Percentiles rank a stretch among this genome's conserved stretches.
phyloP scores from a whole-genome alignment of 2,113 vertebrate genomes.

The Hypanus sabinus region DNA sequence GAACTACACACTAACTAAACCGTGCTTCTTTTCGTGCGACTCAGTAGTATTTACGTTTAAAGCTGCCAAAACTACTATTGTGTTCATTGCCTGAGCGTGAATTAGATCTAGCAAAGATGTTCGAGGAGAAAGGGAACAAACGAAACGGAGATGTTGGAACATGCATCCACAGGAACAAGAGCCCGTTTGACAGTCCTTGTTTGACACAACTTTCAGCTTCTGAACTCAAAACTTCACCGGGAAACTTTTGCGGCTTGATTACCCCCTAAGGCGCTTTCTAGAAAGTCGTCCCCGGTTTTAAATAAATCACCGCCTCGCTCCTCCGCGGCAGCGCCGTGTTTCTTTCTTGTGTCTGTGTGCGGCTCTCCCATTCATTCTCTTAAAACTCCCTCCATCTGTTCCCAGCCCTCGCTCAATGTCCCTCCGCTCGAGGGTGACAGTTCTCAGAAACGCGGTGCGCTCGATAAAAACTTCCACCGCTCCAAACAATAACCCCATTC shows the following conservation, averaged over 20 bases:
- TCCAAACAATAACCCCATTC: slow-evolving; percentile 32
- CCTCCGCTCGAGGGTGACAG: not conserved
- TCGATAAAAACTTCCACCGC: not conserved
- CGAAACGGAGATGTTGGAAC: not conserved
- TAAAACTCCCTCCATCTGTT: not conserved
- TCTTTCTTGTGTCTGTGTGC: not conserved
- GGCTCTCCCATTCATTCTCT: not conserved
- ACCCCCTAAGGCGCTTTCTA: not conserved
- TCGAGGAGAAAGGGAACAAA: not conserved
- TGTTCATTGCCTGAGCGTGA: too few relatives aligned
- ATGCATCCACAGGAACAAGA: not conserved
- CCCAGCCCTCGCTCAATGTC: not conserved
- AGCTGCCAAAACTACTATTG: not conserved
- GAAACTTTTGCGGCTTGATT: not conserved
- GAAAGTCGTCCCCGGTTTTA: not conserved
- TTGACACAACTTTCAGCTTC: not conserved
- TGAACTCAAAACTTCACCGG: not conserved
- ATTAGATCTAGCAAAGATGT: not conserved
- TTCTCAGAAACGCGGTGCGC: too few relatives aligned
- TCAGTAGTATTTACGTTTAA: not conserved
- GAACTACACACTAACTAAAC: not conserved
- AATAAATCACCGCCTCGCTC: slow-evolving; percentile 9
- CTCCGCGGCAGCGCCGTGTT: not conserved
- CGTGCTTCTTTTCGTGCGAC: not conserved
- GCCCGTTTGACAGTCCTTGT: not conserved